These are phyloP conservation scores for Nyleta sp. DNA, from an alignment of 2,888 invertebrate genomes.

Conservation along the genomic window DNA sequence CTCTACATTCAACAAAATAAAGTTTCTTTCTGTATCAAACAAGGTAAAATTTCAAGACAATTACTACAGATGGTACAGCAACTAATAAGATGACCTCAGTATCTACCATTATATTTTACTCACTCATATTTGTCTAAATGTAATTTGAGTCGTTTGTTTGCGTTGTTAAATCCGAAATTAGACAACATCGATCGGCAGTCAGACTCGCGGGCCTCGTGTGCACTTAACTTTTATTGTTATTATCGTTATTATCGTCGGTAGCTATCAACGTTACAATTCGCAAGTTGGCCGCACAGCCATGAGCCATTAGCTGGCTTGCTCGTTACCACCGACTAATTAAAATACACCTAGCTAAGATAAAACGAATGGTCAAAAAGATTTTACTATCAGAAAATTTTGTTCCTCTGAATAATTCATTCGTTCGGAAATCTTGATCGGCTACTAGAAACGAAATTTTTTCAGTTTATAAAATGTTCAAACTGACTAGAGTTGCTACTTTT, in stretches of 20 bases:
- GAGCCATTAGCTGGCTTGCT: constrained; percentile 72
- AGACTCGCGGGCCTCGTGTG: constrained; percentile 28
- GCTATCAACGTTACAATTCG: constrained; percentile 73
- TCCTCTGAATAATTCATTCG: too few relatives aligned
- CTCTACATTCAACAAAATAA: too few relatives aligned
- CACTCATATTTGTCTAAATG: not conserved
- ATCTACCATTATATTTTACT: too few relatives aligned
- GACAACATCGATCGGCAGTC: constrained; percentile 30
- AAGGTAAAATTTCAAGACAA: too few relatives aligned
- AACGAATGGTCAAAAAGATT: constrained; percentile 61
- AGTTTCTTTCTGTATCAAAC: too few relatives aligned
- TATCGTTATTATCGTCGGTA: constrained; percentile 68
- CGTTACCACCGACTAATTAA: constrained; percentile 73
- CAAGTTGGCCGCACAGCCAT: constrained; percentile 70
- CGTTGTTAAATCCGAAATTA: constrained; percentile 22
- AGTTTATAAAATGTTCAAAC: too few relatives aligned
- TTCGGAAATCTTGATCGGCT: too few relatives aligned
- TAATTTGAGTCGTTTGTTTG: not conserved
- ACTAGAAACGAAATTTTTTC: too few relatives aligned
- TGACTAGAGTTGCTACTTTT: too few relatives aligned
- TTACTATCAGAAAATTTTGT: too few relatives aligned
- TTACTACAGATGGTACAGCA: too few relatives aligned
- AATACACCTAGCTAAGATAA: constrained; percentile 70
- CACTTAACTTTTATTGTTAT: constrained; percentile 59
- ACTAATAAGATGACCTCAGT: too few relatives aligned